Evolutionary conservation across 1,140 invertebrate genomes (phyloP).

Genomic region (Cardiocondyla obscurior): DNA sequence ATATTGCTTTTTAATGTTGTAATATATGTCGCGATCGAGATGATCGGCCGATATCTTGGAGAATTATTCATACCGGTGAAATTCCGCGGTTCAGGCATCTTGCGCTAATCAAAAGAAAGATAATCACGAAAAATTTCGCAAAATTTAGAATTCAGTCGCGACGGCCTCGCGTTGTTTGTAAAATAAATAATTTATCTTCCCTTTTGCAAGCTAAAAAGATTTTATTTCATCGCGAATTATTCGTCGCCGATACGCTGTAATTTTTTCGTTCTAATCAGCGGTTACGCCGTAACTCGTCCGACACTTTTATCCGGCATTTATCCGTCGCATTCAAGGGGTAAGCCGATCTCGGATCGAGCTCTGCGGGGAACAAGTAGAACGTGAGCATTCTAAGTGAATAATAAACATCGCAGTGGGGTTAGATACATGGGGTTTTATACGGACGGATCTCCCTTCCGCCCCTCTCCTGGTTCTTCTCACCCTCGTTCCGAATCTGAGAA

Average conservation of each 20-base stretch:
- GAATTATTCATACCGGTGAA: conserved; percentile 23
- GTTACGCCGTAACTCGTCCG: conserved; percentile 3
- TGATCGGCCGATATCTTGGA: conserved; percentile 12
- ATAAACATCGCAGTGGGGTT: conserved; percentile 78
- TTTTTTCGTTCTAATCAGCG: neutral
- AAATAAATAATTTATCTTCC: neutral
- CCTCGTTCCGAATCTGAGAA: conserved; percentile 5
- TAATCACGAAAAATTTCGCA: neutral
- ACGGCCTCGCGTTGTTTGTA: neutral
- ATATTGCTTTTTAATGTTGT: conserved; percentile 30
- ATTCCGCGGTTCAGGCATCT: neutral
- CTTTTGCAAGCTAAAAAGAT: neutral
- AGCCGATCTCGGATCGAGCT: conserved; percentile 52
- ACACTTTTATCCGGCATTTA: conserved; percentile 23
- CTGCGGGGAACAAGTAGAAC: conserved; percentile 74
- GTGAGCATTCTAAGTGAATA: conserved; percentile 81
- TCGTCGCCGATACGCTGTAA: neutral
- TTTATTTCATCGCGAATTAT: neutral
- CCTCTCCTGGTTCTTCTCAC: neutral
- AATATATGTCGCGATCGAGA: conserved; percentile 21
- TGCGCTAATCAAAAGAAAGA: conserved; percentile 21
- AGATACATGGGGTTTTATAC: conserved; percentile 52
- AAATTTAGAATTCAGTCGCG: neutral
- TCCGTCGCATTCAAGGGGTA: conserved; percentile 51
- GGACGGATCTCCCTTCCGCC: conserved; percentile 1